Percentiles rank a stretch among this genome's conserved stretches.
Evolutionary conservation across 2,888 invertebrate species (phyloP).

Genomic region (Adelognathus sp.): DNA sequence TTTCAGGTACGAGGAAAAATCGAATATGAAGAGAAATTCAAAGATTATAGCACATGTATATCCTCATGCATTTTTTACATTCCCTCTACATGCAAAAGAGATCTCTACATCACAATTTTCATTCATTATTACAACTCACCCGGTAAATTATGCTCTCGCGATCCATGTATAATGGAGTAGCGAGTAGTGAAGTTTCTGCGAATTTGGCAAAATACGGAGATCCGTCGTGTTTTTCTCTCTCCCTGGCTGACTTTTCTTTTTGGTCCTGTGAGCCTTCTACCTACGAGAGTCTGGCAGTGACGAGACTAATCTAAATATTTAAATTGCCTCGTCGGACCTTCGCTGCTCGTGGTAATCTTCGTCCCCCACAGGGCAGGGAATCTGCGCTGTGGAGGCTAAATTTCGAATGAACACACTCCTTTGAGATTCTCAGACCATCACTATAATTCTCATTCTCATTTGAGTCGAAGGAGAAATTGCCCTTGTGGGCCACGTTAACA

Average conservation of each 20-base stretch:
- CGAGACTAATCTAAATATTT: conserved; percentile 51
- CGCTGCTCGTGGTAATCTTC: conserved; percentile 4
- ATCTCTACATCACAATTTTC: background rate
- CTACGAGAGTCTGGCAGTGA: conserved; percentile 1
- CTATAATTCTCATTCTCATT: background rate
- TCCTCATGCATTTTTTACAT: too few relatives aligned
- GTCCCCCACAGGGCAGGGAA: background rate
- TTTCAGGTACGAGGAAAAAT: too few relatives aligned
- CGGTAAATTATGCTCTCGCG: background rate
- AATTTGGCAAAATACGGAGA: conserved; percentile 1
- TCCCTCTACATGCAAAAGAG: background rate
- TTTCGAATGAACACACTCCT: conserved; percentile 21
- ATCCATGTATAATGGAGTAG: background rate
- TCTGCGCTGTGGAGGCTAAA: background rate
- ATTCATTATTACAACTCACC: background rate
- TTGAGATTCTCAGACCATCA: background rate
- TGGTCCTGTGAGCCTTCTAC: background rate
- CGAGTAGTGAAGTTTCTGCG: background rate
- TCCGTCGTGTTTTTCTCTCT: conserved; percentile 14
- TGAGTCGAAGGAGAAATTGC: background rate
- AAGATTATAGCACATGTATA: too few relatives aligned
- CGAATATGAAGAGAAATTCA: too few relatives aligned
- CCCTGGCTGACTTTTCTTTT: background rate
- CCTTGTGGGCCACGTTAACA: background rate
- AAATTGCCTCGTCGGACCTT: conserved; percentile 35